A percentile compares a stretch with the other conserved stretches of the same genome.
phyloP scores from a whole-genome alignment of 2,113 vertebrate genomes.

The Misgurnus anguillicaudatus region DNA sequence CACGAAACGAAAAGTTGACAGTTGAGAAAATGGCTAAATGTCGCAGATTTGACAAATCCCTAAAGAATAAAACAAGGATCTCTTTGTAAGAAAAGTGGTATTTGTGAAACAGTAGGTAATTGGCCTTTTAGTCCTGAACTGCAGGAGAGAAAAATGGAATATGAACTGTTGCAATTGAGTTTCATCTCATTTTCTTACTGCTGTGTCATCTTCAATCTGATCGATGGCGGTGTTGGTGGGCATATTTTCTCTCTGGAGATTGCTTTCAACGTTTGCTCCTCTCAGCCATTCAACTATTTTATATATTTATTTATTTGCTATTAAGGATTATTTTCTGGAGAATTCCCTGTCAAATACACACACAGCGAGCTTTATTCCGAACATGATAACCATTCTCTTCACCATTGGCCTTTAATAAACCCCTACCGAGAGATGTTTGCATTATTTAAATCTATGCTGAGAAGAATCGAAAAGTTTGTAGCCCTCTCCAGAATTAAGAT shows the following conservation, averaged over 20 bases:
- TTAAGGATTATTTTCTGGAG: conserved; percentile 19
- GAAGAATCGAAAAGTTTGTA: conserved; percentile 13
- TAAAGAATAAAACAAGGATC: conserved; percentile 62
- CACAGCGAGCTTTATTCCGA: conserved; percentile 25
- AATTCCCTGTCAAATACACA: conserved; percentile 17
- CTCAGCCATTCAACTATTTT: conserved; percentile 20
- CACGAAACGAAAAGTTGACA: conserved; percentile 67
- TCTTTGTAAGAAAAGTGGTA: conserved; percentile 71
- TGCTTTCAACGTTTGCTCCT: conserved; percentile 42
- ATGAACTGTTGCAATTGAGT: conserved; percentile 65
- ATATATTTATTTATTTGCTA: not conserved
- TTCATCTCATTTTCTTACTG: conserved; percentile 57
- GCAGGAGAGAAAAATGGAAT: conserved; percentile 57
- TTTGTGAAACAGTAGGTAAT: conserved; percentile 67
- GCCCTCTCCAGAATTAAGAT: conserved; percentile 1
- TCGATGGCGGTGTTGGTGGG: conserved; percentile 38
- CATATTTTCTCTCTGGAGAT: conserved; percentile 49
- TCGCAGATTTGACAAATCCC: conserved; percentile 72
- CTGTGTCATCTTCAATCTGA: conserved; percentile 53
- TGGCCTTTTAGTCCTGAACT: conserved; percentile 64
- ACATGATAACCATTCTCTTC: conserved; percentile 8
- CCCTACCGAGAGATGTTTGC: not conserved
- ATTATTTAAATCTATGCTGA: not conserved
- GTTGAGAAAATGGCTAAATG: conserved; percentile 77
- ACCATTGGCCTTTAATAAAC: not conserved